Percentiles rank a stretch among this genome's conserved stretches.
Conservation (phyloP, 2,797 vertebrate species). For the Limnodromus scolopaceus region DNA sequence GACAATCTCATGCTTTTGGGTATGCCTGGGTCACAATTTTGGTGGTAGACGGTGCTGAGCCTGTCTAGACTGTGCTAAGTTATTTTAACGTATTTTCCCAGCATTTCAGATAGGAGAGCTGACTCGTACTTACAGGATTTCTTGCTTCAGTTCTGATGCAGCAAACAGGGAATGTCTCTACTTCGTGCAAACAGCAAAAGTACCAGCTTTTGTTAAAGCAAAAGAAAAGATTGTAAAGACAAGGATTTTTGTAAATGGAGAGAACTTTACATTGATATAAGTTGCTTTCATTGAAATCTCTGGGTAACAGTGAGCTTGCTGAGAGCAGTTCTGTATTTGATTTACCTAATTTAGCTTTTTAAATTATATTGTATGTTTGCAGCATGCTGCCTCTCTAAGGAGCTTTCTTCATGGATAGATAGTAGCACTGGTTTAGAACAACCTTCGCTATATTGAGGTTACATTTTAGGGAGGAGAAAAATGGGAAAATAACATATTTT, state of each 20-base stretch:
- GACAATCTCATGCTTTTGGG: neutral
- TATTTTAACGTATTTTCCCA: slow-evolving; percentile 51
- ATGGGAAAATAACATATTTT: neutral
- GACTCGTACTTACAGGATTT: slow-evolving; percentile 31
- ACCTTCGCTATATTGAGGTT: neutral
- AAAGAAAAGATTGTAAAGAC: neutral
- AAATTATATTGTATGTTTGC: neutral
- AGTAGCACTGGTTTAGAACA: neutral
- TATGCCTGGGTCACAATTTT: neutral
- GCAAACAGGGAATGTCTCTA: slow-evolving; percentile 67
- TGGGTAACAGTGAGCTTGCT: neutral
- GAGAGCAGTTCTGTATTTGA: neutral
- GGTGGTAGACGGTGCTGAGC: neutral
- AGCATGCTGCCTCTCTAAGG: neutral
- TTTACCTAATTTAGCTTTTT: neutral
- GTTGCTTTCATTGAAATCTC: slow-evolving; percentile 10
- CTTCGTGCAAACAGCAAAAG: slow-evolving; percentile 62
- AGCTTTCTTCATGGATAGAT: neutral
- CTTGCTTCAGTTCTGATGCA: slow-evolving; percentile 62
- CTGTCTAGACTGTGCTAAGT: neutral
- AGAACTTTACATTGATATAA: slow-evolving; percentile 15
- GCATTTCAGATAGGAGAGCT: slow-evolving; percentile 39
- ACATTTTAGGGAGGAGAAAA: neutral
- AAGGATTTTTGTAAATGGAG: slow-evolving; percentile 29
- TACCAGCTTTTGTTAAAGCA: slow-evolving; percentile 49